Percentiles rank a stretch among this genome's conserved stretches.
Evolutionary conservation across 2,113 vertebrate species (phyloP).

Genomic region (Platichthys stellatus): DNA sequence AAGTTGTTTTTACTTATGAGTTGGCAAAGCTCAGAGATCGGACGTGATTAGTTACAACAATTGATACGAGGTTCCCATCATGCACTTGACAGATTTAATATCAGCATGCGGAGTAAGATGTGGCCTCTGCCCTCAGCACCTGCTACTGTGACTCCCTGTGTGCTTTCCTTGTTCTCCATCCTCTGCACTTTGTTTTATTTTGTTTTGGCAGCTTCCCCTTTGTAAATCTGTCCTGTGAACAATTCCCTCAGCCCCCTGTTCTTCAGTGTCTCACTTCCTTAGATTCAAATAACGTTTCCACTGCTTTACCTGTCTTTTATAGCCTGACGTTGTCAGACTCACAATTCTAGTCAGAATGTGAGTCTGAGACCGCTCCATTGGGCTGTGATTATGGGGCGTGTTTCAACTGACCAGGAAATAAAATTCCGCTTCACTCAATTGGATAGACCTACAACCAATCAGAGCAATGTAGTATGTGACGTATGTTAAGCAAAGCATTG

Average conservation of each 20-base stretch:
- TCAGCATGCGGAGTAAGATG: slow-evolving; percentile 33
- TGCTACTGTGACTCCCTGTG: slow-evolving; percentile 28
- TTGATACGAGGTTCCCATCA: slow-evolving; percentile 32
- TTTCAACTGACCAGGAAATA: no score
- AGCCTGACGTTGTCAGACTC: no score
- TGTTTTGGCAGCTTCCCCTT: neutral
- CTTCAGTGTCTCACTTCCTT: neutral
- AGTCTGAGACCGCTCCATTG: no score
- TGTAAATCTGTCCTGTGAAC: neutral
- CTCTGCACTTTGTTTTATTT: neutral
- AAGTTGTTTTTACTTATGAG: neutral
- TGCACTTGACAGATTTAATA: slow-evolving; percentile 31
- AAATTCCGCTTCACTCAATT: no score
- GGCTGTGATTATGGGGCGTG: no score
- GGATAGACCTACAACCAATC: no score
- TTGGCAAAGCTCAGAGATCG: neutral
- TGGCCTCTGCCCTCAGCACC: slow-evolving; percentile 46
- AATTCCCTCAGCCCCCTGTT: neutral
- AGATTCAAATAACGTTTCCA: neutral
- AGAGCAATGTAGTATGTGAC: no score
- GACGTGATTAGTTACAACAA: slow-evolving; percentile 26
- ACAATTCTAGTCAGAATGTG: no score
- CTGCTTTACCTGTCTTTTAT: neutral
- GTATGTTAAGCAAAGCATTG: no score
- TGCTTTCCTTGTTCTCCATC: slow-evolving; percentile 4